Evolutionary conservation across 1,140 invertebrate genomes (phyloP).

Genomic region (Yoshiicerus persimilis): DNA sequence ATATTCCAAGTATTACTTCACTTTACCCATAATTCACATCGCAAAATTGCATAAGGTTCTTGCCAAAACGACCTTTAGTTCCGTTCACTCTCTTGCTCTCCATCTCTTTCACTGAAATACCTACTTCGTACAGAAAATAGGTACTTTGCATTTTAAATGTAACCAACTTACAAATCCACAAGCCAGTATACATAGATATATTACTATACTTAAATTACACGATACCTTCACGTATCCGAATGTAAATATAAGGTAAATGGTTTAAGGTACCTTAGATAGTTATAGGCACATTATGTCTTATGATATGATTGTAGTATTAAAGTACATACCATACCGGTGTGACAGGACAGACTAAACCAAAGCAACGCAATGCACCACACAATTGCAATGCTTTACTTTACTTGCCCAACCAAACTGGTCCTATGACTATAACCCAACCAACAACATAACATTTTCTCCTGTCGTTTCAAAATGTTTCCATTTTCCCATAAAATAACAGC

Average conservation of each 20-base stretch:
- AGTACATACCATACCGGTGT: background rate
- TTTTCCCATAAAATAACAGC: background rate
- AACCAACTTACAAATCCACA: background rate
- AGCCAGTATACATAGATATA: background rate
- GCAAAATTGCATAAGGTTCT: background rate
- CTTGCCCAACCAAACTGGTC: no score
- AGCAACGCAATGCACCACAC: background rate
- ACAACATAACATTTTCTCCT: background rate
- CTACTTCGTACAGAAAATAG: background rate
- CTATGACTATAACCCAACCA: background rate
- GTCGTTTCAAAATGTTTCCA: background rate
- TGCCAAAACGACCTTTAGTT: conserved; percentile 3
- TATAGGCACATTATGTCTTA: background rate
- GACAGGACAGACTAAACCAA: background rate
- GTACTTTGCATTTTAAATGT: background rate
- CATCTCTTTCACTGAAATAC: background rate
- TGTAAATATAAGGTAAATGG: background rate
- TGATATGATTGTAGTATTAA: background rate
- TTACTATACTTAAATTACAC: no score
- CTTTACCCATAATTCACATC: background rate
- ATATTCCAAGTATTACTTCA: background rate
- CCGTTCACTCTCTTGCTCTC: background rate
- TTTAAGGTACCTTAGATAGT: background rate
- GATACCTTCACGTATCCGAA: no score
- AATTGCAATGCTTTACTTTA: background rate